Percentiles rank a stretch among this genome's conserved stretches.
Evolutionary conservation across 2,113 vertebrate species (phyloP).

Genomic region (Malurus elegans): DNA sequence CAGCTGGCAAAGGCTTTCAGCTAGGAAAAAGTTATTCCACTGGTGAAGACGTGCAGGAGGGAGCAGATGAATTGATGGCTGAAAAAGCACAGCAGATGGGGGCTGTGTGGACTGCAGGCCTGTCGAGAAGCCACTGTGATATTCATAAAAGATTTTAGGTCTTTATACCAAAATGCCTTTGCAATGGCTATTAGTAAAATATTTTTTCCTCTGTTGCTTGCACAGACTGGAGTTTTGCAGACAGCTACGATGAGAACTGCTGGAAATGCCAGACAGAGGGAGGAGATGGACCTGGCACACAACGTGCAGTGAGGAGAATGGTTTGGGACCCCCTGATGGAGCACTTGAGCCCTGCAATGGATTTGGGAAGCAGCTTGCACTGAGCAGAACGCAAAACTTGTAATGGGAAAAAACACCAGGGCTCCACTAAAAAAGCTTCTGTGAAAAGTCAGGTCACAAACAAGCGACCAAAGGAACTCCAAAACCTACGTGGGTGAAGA

Average conservation of each 20-base stretch:
- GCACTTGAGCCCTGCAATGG: neutral
- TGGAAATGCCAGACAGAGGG: neutral
- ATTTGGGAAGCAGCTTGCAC: neutral
- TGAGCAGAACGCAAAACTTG: neutral
- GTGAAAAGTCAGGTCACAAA: slow-evolving; percentile 3
- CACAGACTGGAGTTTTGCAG: neutral
- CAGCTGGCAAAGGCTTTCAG: slow-evolving; percentile 39
- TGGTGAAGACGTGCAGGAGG: neutral
- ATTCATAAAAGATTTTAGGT: neutral
- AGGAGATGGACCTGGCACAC: slow-evolving; percentile 13
- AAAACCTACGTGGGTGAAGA: neutral
- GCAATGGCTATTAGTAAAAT: neutral
- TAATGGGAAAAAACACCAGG: neutral
- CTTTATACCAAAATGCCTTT: neutral
- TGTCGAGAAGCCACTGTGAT: neutral
- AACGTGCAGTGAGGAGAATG: neutral
- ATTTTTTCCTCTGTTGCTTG: neutral
- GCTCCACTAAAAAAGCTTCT: neutral
- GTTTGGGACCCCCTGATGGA: neutral
- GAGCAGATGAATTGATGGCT: neutral
- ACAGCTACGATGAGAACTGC: neutral
- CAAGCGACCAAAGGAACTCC: neutral
- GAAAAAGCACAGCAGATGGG: neutral
- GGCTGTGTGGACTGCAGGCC: neutral
- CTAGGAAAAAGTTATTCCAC: slow-evolving; percentile 18